phyloP scores from a whole-genome alignment of 2,888 invertebrate genomes.

The Pecten maximus region DNA sequence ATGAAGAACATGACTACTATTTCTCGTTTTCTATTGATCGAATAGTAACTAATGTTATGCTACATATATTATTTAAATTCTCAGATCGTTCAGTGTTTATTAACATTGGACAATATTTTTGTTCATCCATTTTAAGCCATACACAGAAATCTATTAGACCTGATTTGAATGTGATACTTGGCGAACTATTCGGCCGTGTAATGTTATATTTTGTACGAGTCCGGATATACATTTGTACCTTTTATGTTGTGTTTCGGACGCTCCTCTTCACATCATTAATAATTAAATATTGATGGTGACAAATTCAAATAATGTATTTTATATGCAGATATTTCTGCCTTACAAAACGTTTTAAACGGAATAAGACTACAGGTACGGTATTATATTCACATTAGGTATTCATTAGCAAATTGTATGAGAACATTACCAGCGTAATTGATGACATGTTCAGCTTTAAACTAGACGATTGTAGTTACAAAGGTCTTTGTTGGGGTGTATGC shows the following conservation, averaged over 20 bases:
- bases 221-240: background rate
- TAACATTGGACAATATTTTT: too few relatives aligned
- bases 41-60: background rate
- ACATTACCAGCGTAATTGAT: background rate
- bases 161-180: background rate
- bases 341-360: background rate
- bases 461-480: slow-evolving; percentile 9
- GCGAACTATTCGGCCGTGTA: background rate
- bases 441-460: slow-evolving; percentile 9
- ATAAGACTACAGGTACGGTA: background rate
- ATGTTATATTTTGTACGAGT: background rate
- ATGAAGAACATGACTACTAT: background rate
- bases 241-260: background rate
- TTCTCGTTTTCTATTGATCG: background rate
- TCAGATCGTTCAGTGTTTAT: too few relatives aligned
- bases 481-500: background rate
- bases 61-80: too few relatives aligned
- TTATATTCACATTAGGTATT: slow-evolving; percentile 8
- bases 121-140: background rate
- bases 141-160: background rate
- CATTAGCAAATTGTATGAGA: slow-evolving; percentile 13
- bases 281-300: background rate
- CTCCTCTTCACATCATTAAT: background rate
- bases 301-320: slow-evolving; percentile 9
- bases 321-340: background rate